Base-by-base conservation (phyloP, 1,140 invertebrate species). In the Dermatophagoides farinae region DNA sequence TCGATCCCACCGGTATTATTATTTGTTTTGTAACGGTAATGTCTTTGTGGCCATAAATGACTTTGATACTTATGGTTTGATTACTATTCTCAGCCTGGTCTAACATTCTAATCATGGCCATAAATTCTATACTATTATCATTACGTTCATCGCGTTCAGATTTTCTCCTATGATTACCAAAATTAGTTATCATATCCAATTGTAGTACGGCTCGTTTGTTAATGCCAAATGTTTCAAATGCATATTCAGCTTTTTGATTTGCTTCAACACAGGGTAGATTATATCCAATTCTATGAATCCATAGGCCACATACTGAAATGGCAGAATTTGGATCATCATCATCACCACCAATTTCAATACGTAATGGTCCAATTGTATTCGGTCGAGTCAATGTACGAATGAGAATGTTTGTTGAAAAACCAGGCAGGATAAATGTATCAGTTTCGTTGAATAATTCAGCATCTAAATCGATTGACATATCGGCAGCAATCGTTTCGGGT, bases 301-400 rank as follows among this genome's bases (percentile, higher is more conserved):
- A 63, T 16, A 67, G 47, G 38, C 61, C 64, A 39, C 66, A 67
- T 25, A 67, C 60, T 49, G 62, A 59, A n/a, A 66, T 55, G 16
- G 66, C 66, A 9, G 38, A 43, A 23, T 18, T 23, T 47, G 46
- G 22, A 12, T 55, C 53, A 25, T 63, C 62, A 25, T 63, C 64
- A 16, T 43, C 58, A 0, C 59, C 53, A 41, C 50, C 43, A 12
- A 66, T 38, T 41, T 63, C 63, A 11, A 66, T 53, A 6, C 16
- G 16, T 12, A 60, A 40, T 12, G 31, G 46, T 5, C 61, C 44
- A 9, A 66, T 63, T 9, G 65, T 57, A 43, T 64, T 53, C 18
- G 62, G 62, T 44, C 51, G 54, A 1, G 60, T 64, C 11, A 62
- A 47, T 9, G 64, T 44, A 37, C 25, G 47, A 9, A 66, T 47